A percentile compares a stretch with the other conserved stretches of the same genome.
These are phyloP conservation scores for Pteronura brasiliensis DNA, from an alignment of 2,113 vertebrate genomes.

Conservation along the genomic window DNA sequence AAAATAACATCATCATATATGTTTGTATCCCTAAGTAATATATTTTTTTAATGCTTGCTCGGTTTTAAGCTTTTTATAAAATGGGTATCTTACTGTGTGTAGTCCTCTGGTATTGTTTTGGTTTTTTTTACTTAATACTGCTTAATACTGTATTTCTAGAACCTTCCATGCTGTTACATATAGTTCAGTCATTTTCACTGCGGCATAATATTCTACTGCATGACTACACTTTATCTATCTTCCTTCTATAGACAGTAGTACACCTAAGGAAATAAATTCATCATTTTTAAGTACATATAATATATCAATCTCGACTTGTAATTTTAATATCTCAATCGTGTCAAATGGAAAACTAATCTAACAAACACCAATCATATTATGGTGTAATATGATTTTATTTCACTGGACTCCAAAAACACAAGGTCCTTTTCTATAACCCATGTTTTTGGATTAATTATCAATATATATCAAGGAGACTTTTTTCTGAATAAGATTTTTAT, in stretches of 20 bases:
- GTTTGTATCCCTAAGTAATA: background rate
- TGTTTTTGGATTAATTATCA: slow-evolving; percentile 26
- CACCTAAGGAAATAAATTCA: background rate
- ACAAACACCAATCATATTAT: background rate
- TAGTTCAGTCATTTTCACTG: background rate
- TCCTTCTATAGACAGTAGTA: background rate
- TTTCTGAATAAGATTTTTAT: slow-evolving; percentile 19
- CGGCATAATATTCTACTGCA: background rate
- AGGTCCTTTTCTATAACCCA: background rate
- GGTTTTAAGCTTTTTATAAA: slow-evolving; percentile 16
- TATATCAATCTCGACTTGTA: background rate
- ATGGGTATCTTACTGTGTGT: background rate
- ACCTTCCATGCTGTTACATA: background rate
- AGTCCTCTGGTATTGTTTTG: background rate
- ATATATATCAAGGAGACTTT: background rate
- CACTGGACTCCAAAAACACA: background rate
- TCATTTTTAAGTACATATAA: background rate
- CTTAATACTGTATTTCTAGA: background rate
- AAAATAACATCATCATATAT: background rate
- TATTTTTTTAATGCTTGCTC: background rate
- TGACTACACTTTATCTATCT: background rate
- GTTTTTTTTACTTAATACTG: background rate
- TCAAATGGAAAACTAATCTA: background rate
- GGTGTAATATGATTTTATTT: background rate
- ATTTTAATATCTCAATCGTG: background rate